phyloP scores from a whole-genome alignment of 2,888 invertebrate genomes.

The Ormyrus thymus region DNA sequence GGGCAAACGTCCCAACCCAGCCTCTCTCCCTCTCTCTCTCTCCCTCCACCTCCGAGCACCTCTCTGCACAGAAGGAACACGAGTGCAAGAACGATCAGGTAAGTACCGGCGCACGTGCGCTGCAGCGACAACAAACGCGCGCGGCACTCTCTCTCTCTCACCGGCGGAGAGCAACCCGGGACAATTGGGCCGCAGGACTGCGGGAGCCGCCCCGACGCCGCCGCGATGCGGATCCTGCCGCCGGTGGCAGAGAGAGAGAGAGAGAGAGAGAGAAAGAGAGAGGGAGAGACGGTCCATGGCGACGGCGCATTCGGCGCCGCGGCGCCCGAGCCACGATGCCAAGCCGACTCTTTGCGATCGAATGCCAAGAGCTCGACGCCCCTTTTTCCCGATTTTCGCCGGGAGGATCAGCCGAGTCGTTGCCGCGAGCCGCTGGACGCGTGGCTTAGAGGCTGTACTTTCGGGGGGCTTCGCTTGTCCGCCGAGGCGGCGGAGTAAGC shows the following conservation, averaged over 20 bases:
- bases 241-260: slow-evolving; percentile 31
- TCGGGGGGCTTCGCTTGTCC: not conserved
- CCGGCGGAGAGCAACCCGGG: slow-evolving; percentile 65
- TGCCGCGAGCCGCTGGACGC: not conserved
- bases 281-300: slow-evolving; percentile 61
- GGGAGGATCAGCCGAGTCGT: not conserved
- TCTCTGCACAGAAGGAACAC: too few species aligned
- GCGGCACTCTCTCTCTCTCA: too few species aligned
- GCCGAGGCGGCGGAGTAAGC: too few species aligned
- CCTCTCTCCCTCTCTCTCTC: too few species aligned
- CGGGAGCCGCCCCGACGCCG: slow-evolving; percentile 73
- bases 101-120: slow-evolving; percentile 19
- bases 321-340: slow-evolving; percentile 53
- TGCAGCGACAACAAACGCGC: too few species aligned
- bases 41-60: not conserved
- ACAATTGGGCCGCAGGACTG: slow-evolving; percentile 70
- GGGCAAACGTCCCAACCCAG: too few species aligned
- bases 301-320: slow-evolving; percentile 61
- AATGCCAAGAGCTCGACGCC: slow-evolving; percentile 12
- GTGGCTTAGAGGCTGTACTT: not conserved
- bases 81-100: too few species aligned
- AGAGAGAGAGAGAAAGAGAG: slow-evolving; percentile 56
- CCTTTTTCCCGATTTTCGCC: not conserved
- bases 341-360: not conserved
- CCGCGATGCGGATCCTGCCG: slow-evolving; percentile 58